A percentile compares a stretch with the other conserved stretches of the same genome.
Conservation (phyloP, 2,888 invertebrate species). For the Andrena flavipes region DNA sequence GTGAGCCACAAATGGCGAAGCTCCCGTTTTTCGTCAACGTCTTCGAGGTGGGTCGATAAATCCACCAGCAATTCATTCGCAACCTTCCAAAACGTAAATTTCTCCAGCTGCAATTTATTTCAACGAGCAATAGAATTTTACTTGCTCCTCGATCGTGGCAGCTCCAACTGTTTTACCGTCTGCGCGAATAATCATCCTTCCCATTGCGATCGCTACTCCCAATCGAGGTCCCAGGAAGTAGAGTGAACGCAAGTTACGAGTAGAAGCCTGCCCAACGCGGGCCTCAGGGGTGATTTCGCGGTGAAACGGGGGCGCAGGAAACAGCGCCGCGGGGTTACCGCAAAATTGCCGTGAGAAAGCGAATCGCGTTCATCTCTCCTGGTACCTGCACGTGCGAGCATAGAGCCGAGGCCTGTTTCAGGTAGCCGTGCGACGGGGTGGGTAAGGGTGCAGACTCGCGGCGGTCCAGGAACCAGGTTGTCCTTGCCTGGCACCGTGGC, state of each 20-base stretch:
- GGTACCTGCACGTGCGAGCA: slow-evolving; percentile 58
- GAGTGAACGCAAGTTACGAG: no score
- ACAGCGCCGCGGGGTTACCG: slow-evolving; percentile 38
- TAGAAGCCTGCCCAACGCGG: no score
- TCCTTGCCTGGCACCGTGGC: slow-evolving; percentile 32
- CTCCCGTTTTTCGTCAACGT: background rate
- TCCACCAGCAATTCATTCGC: background rate
- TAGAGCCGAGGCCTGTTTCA: slow-evolving; percentile 41
- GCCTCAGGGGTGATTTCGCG: slow-evolving; percentile 5
- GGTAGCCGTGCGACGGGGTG: slow-evolving; percentile 47
- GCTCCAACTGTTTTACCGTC: no score
- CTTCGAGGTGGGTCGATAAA: background rate
- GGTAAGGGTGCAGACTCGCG: slow-evolving; percentile 44
- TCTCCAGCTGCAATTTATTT: no score
- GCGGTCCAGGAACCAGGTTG: slow-evolving; percentile 40
- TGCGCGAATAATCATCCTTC: no score
- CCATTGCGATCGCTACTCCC: no score
- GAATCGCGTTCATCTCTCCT: slow-evolving; percentile 34
- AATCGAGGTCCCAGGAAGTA: no score
- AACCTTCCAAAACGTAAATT: no score
- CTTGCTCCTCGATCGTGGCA: no score
- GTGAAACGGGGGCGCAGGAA: slow-evolving; percentile 30
- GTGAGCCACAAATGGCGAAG: slow-evolving; percentile 5
- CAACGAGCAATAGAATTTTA: no score
- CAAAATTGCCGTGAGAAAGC: slow-evolving; percentile 70